phyloP scores from a whole-genome alignment of 2,797 vertebrate species.

The Kryptopterus vitreolus region DNA sequence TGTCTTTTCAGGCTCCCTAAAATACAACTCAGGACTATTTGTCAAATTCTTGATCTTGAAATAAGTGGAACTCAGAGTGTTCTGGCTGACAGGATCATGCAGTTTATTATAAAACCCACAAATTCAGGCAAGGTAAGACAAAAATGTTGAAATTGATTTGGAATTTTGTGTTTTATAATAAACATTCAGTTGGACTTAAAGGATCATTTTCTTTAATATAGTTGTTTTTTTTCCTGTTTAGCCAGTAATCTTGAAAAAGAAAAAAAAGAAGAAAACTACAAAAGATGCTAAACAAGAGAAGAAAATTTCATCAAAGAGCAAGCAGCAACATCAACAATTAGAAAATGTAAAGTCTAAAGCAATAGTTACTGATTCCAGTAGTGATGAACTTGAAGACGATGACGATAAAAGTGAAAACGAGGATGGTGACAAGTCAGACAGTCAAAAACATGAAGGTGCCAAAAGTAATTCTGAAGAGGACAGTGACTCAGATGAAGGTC shows the following conservation, averaged over 20 bases:
- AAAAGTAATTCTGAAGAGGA: constrained; percentile 52
- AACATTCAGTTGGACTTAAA: neutral
- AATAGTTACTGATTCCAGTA: constrained; percentile 93
- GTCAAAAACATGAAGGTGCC: constrained; percentile 44
- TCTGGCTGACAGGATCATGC: constrained; percentile 86
- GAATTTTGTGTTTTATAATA: neutral
- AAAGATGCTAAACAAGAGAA: constrained; percentile 74
- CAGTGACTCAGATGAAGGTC: constrained; percentile 50
- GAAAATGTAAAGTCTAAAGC: constrained; percentile 83
- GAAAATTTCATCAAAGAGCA: constrained; percentile 75
- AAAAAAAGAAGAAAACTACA: constrained; percentile 71
- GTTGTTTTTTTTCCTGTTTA: neutral
- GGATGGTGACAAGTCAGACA: constrained; percentile 39
- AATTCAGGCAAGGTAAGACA: constrained; percentile 88
- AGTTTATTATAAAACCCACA: constrained; percentile 85
- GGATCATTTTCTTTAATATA: neutral
- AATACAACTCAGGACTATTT: constrained; percentile 86
- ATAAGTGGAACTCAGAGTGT: constrained; percentile 87
- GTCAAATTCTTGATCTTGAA: constrained; percentile 90
- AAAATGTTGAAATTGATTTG: neutral
- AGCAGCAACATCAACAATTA: constrained; percentile 66
- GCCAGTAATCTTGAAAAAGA: constrained; percentile 58
- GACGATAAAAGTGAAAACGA: constrained; percentile 74
- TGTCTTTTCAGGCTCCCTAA: constrained; percentile 50
- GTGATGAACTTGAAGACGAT: constrained; percentile 85